phyloP scores from a whole-genome alignment of 1,140 invertebrate genomes.

The Scaptomyza montana region DNA sequence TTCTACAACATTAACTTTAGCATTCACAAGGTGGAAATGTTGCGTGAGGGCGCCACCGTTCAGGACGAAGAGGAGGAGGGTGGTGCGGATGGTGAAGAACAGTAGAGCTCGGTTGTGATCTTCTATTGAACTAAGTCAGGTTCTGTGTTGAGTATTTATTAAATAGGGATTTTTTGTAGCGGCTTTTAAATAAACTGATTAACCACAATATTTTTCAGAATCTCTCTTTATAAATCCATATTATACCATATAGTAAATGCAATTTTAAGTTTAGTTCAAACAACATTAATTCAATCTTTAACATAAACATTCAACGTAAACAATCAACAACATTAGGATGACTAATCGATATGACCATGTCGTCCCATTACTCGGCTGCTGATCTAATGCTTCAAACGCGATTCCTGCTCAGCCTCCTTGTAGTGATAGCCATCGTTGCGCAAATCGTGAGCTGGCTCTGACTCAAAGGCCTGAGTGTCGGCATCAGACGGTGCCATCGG shows the following conservation, averaged over 20 bases:
- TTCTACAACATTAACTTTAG: conserved; percentile 78
- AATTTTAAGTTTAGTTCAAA: conserved; percentile 9
- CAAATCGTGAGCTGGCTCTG: conserved; percentile 73
- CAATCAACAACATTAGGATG: conserved; percentile 60
- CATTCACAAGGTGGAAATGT: conserved; percentile 77
- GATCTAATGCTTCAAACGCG: conserved; percentile 66
- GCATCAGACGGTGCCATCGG: conserved; percentile 68
- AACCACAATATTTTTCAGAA: not conserved
- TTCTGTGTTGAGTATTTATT: conserved; percentile 18
- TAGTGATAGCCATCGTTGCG: conserved; percentile 76
- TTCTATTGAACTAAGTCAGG: not conserved
- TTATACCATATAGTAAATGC: too few relatives aligned
- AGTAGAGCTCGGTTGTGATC: not conserved
- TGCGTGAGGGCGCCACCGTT: conserved; percentile 61
- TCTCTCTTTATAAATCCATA: too few relatives aligned
- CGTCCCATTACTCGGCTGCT: conserved; percentile 26
- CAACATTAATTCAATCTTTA: conserved; percentile 47
- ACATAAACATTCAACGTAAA: conserved; percentile 61
- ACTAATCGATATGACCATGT: conserved; percentile 13
- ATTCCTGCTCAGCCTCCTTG: conserved; percentile 55
- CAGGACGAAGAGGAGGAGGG: conserved; percentile 70
- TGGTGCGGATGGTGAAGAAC: conserved; percentile 11
- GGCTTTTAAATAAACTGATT: conserved; percentile 20
- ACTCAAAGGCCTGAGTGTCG: conserved; percentile 48
- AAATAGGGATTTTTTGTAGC: conserved; percentile 11